These are phyloP conservation scores for Sciurus niger DNA, from an alignment of 2,113 vertebrate species.

Conservation along the genomic window DNA sequence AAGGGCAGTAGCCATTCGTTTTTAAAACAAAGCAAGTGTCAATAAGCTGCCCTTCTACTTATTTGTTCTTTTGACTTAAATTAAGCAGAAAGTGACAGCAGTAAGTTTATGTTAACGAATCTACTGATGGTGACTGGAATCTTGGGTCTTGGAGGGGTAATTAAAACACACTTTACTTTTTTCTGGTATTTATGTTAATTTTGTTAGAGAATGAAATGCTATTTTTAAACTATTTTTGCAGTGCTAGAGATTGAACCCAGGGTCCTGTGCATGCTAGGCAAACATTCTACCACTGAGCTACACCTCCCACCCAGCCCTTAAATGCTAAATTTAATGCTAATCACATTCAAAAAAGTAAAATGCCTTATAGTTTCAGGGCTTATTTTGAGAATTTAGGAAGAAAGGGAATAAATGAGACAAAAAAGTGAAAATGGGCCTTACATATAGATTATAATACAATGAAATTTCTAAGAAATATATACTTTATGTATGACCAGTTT, in stretches of 20 bases:
- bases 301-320: neutral
- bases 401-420: slow-evolving; percentile 24
- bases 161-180: slow-evolving; percentile 51
- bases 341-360: slow-evolving; percentile 57
- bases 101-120: slow-evolving; percentile 17
- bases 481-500: slow-evolving; percentile 47
- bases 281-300: neutral
- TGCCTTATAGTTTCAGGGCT: neutral
- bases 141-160: neutral
- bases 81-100: slow-evolving; percentile 40
- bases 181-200: slow-evolving; percentile 57
- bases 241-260: neutral
- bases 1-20: neutral
- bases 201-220: slow-evolving; percentile 57
- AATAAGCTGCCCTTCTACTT: slow-evolving; percentile 13
- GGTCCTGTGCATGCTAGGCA: neutral
- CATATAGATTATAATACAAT: neutral
- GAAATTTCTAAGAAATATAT: slow-evolving; percentile 45
- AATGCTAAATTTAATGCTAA: slow-evolving; percentile 64
- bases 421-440: slow-evolving; percentile 21
- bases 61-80: slow-evolving; percentile 48
- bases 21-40: neutral
- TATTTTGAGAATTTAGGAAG: slow-evolving; percentile 59
- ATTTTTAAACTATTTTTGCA: neutral
- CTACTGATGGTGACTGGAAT: slow-evolving; percentile 20